These are phyloP conservation scores for Atta cephalotes DNA, from an alignment of 1,140 invertebrate genomes.

Conservation along the genomic window DNA sequence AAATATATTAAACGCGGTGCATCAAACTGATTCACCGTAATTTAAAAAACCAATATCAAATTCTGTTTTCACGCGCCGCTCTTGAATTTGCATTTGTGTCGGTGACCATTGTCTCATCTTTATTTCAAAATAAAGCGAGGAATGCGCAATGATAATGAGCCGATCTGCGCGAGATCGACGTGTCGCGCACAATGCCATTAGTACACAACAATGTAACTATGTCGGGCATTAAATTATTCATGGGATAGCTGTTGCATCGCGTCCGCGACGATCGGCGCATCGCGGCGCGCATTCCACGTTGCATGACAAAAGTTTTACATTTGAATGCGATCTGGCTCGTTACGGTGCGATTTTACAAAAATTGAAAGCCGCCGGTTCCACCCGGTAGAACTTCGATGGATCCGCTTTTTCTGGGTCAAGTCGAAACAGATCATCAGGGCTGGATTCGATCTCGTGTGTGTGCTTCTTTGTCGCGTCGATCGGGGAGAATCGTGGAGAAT, in stretches of 20 bases:
- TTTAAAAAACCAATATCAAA: background rate
- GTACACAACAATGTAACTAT: slow-evolving; percentile 68
- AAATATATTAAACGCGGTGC: background rate
- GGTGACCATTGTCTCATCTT: background rate
- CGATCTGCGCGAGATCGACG: slow-evolving; percentile 13
- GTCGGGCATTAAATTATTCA: slow-evolving; percentile 73
- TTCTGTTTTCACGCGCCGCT: background rate
- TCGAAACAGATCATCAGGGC: slow-evolving; percentile 5
- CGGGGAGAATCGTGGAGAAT: no score
- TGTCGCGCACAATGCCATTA: slow-evolving; percentile 65
- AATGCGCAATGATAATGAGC: slow-evolving; percentile 52
- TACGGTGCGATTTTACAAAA: slow-evolving; percentile 29
- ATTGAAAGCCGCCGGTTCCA: slow-evolving; percentile 9
- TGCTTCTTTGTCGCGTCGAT: background rate
- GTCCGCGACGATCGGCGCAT: slow-evolving; percentile 54
- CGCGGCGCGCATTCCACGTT: background rate
- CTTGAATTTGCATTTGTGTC: background rate
- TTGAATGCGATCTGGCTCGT: slow-evolving; percentile 23
- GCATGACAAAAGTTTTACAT: slow-evolving; percentile 40
- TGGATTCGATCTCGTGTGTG: background rate
- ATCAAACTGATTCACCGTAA: no score
- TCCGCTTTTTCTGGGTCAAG: slow-evolving; percentile 46
- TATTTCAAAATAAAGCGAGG: slow-evolving; percentile 41
- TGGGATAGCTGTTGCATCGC: slow-evolving; percentile 66
- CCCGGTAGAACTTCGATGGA: slow-evolving; percentile 6